Percentiles rank a stretch among this genome's conserved stretches.
Evolutionary conservation across 2,888 invertebrate genomes (phyloP).

Genomic region (Cephus rjabovi): DNA sequence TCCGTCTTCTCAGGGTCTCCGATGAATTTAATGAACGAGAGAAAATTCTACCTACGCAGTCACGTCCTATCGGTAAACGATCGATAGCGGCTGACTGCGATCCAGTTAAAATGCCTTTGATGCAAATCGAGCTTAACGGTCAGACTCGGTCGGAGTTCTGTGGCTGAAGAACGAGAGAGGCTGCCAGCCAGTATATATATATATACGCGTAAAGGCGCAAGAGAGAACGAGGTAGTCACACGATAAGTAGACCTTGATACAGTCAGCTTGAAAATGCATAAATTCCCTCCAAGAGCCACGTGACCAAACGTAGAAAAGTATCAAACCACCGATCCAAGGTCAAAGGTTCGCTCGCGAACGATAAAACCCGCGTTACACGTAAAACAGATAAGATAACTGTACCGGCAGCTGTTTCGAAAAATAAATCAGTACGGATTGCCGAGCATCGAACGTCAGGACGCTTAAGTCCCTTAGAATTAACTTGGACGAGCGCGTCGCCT

Average conservation of each 20-base stretch:
- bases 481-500: neutral
- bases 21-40: too few species aligned
- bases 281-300: neutral
- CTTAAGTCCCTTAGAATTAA: neutral
- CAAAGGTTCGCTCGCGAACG: too few species aligned
- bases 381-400: too few species aligned
- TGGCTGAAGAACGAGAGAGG: neutral
- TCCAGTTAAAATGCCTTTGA: conserved; percentile 7
- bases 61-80: too few species aligned
- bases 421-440: too few species aligned
- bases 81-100: neutral
- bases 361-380: too few species aligned
- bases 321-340: too few species aligned
- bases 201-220: neutral
- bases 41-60: too few species aligned
- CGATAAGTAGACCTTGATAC: conserved; percentile 7
- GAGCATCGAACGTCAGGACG: fast-evolving
- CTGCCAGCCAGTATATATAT: neutral
- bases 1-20: too few species aligned
- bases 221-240: neutral
- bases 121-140: conserved; percentile 11
- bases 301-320: neutral
- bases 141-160: neutral
- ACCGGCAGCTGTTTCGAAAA: too few species aligned
- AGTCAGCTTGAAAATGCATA: neutral